Base-by-base conservation (phyloP, 2,888 invertebrate genomes). In the Metallyticus violacea region DNA sequence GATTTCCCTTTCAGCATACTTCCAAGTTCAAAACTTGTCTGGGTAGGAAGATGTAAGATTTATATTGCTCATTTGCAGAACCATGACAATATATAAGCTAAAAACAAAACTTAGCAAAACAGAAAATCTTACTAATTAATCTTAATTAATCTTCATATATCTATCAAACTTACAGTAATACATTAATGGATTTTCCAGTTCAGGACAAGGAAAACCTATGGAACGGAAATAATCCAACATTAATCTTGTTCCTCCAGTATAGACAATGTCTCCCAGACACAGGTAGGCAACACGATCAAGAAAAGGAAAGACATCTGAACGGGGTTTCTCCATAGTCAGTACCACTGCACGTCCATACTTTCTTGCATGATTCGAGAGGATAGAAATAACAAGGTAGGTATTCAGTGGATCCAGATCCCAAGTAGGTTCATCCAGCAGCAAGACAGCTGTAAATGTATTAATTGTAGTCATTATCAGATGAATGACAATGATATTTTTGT, bases 171-270 rank as follows among this genome's bases (percentile, higher is more conserved):
- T 92, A 98, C 98, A 93, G 91, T 99, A 99, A 92, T 98, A 99
- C 97, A 99, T 99, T n/a, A 99, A 93, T 0, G 99, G 99, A 92
- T 99, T 99, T 91, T 99, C 99, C 83, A 98, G 93, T 91, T 98
- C 97, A 0, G 99, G 99, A 91, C 99, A 99, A 0, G 99, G 98
- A 91, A 98, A 99, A 2, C 99, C 99, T 89, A 99, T 97, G 88
- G 96, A 96, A 86, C 97, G 96, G 91, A 99, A 99, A 92, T 99
- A 99, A 90, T 97, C 97, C 88, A 99, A 93, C 94, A 99, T 97
- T 89, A 97, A 96, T 85, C 97, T 94, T 0, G 99, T 99, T 9
- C 97, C 97, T 0, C 98, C 98, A 0, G 97, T 96, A 91, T 97
- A 97, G 4, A 98, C 98, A 40, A 98, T 96, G 90, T 98, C 97